phyloP scores from a whole-genome alignment of 2,888 invertebrate species.

The Esperia sulphurella region DNA sequence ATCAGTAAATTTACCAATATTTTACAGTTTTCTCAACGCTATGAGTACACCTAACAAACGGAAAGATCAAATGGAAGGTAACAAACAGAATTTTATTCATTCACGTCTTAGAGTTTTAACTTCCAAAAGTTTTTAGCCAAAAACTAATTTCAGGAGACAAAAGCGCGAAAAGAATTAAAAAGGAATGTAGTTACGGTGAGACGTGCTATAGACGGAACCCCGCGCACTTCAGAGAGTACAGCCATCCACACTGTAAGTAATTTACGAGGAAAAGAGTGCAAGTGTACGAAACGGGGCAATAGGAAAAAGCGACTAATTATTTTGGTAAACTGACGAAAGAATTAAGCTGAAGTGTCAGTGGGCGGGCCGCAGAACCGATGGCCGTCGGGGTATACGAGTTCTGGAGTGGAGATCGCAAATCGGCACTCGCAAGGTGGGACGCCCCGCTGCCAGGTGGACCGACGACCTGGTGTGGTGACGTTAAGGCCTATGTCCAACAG shows the following conservation, averaged over 20 bases:
- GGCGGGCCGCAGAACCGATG: too few species aligned
- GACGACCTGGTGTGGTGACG: too few species aligned
- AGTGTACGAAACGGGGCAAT: too few species aligned
- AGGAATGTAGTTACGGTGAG: constrained; percentile 85
- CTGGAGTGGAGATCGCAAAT: too few species aligned
- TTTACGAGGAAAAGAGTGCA: background rate
- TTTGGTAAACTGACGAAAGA: too few species aligned
- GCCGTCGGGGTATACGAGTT: too few species aligned
- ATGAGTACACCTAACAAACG: constrained; percentile 40
- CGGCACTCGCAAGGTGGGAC: too few species aligned
- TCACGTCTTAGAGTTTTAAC: background rate
- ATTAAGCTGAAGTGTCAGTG: too few species aligned
- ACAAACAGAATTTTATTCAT: background rate
- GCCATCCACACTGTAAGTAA: constrained; percentile 88
- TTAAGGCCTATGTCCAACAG: too few species aligned
- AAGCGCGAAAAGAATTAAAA: constrained; percentile 55
- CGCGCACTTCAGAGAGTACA: constrained; percentile 89
- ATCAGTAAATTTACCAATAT: too few species aligned
- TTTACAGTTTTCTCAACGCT: background rate
- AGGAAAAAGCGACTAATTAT: too few species aligned
- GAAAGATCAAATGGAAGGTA: constrained; percentile 37
- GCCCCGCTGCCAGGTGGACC: too few species aligned
- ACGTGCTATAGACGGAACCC: constrained; percentile 92
- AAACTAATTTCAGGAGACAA: constrained; percentile 39
- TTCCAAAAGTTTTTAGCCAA: background rate